Evolutionary conservation across 2,113 vertebrate genomes (phyloP), one percentile per base, ranked within the genome.

Genomic region (Chaenogobius annularis): DNA sequence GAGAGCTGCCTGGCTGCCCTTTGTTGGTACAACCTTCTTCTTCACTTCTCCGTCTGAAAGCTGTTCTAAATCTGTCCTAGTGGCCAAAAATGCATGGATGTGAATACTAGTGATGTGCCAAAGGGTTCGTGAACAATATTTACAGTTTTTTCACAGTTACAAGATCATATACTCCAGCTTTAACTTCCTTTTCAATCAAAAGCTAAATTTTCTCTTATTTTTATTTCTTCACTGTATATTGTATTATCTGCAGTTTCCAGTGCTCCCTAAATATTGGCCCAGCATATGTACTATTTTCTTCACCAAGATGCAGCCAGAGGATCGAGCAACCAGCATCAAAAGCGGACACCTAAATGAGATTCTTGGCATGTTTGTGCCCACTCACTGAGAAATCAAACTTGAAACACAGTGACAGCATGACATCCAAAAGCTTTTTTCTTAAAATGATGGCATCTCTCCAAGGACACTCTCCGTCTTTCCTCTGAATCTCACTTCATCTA

Each of bases 361-460:
- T 40, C 35, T 78, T 72, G 20, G 19, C 74, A 47, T 70, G 66
- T 78, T 35, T 11, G 13, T 69, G 72, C 78, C 68, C 69, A 73
- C 68, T 65, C 52, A 59, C 43, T 67, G 65, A 47, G 72, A 62
- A 64, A 72, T 70, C 52, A 77, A 77, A 54, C 35, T 74, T 50
- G 40, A 15, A n/a, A 55, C 59, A 61, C 22, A 83, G 47, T 82
- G 35, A 76, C 64, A 87, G 74, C 63, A 63, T 63, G 71, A 84
- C 72, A 75, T 56, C 73, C 40, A 72, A 72, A 74, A 72, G 74
- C 78, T 74, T 78, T 68, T 70, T 52, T 70, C 65, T 47, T 77
- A 66, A 69, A 66, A 81, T 79, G 68, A 82, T 75, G 79, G 68
- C 68, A 54, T 80, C 69, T 72, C 58, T 84, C 80, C 73, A 69